Evolutionary conservation across 2,888 invertebrate genomes (phyloP).

Genomic region (Kryphioiulus occultus): DNA sequence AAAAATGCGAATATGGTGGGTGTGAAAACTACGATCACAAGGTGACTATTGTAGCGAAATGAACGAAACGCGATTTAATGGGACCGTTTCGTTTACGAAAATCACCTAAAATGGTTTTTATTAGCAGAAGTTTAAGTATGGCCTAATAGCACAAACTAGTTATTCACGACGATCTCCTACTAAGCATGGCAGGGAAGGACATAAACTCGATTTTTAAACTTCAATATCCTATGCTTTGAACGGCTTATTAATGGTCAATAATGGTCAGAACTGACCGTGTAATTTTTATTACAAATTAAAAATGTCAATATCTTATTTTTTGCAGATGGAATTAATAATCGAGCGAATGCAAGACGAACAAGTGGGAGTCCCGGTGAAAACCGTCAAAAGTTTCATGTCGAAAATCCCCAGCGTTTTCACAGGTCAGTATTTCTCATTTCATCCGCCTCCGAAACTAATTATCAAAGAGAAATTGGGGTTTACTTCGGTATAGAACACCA

Average conservation of each 20-base stretch:
- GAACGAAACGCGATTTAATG: background rate
- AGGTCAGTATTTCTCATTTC: slow-evolving; percentile 63
- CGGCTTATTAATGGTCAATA: no score
- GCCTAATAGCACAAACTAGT: background rate
- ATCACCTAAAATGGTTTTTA: slow-evolving; percentile 4
- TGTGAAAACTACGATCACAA: background rate
- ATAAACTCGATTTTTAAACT: no score
- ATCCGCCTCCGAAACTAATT: background rate
- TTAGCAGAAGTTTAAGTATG: background rate
- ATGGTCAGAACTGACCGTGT: no score
- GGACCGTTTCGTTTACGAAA: background rate
- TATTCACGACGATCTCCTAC: no score
- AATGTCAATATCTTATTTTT: slow-evolving; percentile 56
- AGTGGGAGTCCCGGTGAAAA: slow-evolving; percentile 92
- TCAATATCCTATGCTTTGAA: no score
- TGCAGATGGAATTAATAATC: slow-evolving; percentile 93
- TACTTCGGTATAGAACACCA: no score
- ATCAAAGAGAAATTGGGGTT: no score
- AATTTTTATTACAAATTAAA: background rate
- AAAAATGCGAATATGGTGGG: background rate
- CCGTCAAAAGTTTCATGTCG: slow-evolving; percentile 98
- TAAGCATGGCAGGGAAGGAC: no score
- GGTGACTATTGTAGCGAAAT: background rate
- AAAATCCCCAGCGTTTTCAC: slow-evolving; percentile 97
- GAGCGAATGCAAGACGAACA: slow-evolving; percentile 96